phyloP scores from a whole-genome alignment of 1,140 invertebrate genomes.

The Apis laboriosa region DNA sequence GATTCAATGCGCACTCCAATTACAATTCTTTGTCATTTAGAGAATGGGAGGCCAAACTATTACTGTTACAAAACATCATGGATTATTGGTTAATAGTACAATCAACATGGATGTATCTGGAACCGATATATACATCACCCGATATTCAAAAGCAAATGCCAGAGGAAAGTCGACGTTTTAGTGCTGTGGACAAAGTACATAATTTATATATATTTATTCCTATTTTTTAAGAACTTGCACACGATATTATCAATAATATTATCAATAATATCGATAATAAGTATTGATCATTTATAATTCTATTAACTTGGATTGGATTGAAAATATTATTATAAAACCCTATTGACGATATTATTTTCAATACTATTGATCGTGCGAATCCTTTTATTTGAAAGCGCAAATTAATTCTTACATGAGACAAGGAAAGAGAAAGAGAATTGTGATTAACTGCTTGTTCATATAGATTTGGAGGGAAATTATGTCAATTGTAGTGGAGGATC shows the following conservation, averaged over 20 bases:
- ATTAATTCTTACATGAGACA: neutral
- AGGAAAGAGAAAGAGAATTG: neutral
- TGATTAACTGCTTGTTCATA: neutral
- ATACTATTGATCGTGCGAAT: neutral
- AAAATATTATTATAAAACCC: too few relatives aligned
- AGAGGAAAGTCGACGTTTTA: constrained; percentile 93
- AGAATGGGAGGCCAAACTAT: constrained; percentile 90
- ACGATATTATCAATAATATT: too few relatives aligned
- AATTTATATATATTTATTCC: neutral
- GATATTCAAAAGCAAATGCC: constrained; percentile 99
- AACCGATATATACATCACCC: constrained; percentile 98
- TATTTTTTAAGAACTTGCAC: neutral
- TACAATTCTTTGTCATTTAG: constrained; percentile 71
- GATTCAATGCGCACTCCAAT: too few relatives aligned
- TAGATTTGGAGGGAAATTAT: constrained; percentile 96
- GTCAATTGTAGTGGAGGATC: constrained; percentile 90
- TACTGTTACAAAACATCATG: constrained; percentile 93
- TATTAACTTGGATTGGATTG: too few relatives aligned
- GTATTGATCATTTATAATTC: too few relatives aligned
- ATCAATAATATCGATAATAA: too few relatives aligned
- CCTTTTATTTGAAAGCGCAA: neutral
- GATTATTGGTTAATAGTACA: constrained; percentile 98
- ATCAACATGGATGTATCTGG: constrained; percentile 97
- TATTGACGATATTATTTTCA: too few relatives aligned
- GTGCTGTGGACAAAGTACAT: constrained; percentile 93